These are phyloP conservation scores for Bicyclus anynana DNA, from an alignment of 1,140 invertebrate species.

Conservation along the genomic window DNA sequence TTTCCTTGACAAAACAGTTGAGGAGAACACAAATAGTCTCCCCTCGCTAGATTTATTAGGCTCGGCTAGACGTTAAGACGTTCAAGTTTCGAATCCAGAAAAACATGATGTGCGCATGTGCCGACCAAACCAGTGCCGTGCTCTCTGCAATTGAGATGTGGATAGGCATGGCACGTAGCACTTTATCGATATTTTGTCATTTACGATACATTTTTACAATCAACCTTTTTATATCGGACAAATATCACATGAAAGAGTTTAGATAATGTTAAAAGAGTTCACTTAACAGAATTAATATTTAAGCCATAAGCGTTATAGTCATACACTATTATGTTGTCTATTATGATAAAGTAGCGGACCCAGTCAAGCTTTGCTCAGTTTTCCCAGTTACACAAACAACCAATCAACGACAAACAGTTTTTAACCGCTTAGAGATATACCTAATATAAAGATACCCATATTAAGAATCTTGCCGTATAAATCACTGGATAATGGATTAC, in stretches of 20 bases:
- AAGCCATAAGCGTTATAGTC: no score
- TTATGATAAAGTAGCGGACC: no score
- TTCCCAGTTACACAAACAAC: no score
- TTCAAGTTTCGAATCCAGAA: constrained; percentile 58
- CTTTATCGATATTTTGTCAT: constrained; percentile 24
- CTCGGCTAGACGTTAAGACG: constrained; percentile 39
- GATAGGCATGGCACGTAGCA: constrained; percentile 13
- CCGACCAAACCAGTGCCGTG: constrained; percentile 44
- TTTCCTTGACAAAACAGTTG: constrained; percentile 22
- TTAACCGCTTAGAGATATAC: no score
- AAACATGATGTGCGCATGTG: constrained; percentile 62
- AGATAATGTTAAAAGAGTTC: no score
- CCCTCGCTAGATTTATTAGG: constrained; percentile 44
- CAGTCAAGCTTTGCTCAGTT: no score
- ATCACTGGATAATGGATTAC: no score
- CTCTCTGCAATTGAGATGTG: constrained; percentile 23
- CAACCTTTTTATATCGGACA: neutral
- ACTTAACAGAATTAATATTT: no score
- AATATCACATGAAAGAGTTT: constrained; percentile 8
- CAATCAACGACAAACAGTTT: no score
- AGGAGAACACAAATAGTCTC: constrained; percentile 23
- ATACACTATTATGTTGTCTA: no score
- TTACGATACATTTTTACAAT: neutral
- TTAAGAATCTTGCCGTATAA: no score
- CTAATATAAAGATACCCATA: no score